A percentile compares a stretch with the other conserved stretches of the same genome.
These are phyloP conservation scores for Leuciscus idus DNA, from an alignment of 2,113 vertebrate species.

Conservation along the genomic window DNA sequence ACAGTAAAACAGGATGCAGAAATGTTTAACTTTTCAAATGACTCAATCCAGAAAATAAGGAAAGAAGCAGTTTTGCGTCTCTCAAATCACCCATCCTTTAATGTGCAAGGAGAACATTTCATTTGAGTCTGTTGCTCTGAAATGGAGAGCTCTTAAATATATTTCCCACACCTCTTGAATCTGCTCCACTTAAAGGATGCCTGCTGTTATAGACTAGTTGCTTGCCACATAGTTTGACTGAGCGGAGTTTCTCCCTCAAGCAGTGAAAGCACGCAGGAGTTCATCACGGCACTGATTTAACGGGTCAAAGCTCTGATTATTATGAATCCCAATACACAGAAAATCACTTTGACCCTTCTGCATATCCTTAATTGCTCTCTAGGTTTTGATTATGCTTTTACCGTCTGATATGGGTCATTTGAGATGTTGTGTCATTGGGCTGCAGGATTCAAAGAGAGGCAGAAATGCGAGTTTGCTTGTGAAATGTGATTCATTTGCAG, in stretches of 20 bases:
- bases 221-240: constrained; percentile 11
- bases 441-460: background rate
- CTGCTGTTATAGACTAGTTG: constrained; percentile 24
- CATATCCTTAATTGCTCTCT: constrained; percentile 18
- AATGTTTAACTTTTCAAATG: background rate
- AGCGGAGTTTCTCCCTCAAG: constrained; percentile 8
- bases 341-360: constrained; percentile 5
- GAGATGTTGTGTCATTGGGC: constrained; percentile 3
- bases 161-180: constrained; percentile 26
- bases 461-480: background rate
- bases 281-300: constrained; percentile 27
- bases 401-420: constrained; percentile 21
- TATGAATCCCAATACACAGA: constrained; percentile 16
- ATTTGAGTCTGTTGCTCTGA: constrained; percentile 13
- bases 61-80: background rate
- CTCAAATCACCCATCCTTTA: constrained; percentile 27
- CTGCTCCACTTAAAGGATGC: constrained; percentile 20
- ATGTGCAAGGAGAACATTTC: constrained; percentile 1
- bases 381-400: constrained; percentile 1
- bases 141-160: constrained; percentile 26
- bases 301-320: constrained; percentile 16
- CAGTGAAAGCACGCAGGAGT: constrained; percentile 18
- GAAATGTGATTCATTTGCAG: constrained; percentile 29
- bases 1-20: background rate
- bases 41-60: background rate